Evolutionary conservation across 1,140 invertebrate genomes (phyloP), one percentile per base, ranked within the genome.

Genomic region (Xylocopa sonorina): DNA sequence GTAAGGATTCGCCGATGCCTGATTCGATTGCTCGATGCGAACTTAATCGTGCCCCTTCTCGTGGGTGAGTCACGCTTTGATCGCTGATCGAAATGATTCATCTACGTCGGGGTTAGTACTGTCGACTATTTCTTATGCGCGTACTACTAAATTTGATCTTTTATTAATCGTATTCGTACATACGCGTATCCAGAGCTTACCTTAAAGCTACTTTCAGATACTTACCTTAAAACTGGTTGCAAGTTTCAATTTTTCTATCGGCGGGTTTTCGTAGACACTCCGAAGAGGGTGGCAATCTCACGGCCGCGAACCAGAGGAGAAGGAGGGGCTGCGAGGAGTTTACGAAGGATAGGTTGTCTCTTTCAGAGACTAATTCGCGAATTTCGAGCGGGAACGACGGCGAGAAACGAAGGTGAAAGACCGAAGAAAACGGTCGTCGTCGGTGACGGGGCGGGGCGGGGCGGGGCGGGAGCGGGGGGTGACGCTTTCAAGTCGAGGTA

Each of bases 351-450:
- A 68, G 60, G 48, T 57, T 71, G 83, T 80, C 79, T 66, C 71
- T 62, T 58, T 46, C 74, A 55, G 58, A 74, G 77, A 83, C 69
- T 62, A 74, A 84, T 84, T 84, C 78, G 71, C 72, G 77, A 80
- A 84, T 84, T 73, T 84, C 51, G 58, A n/a, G 55, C 53, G 29
- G 24, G 27, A 24, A 43, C 27, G 57, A 75, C 69, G 71, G 72
- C 32, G 73, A 68, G 60, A 50, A 68, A 77, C 72, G 79, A 75
- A 75, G 62, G 72, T 55, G 72, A 81, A 77, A 77, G 73, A 71
- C 62, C 60, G 80, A 71, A 63, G 62, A 75, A 77, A 71, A 78
- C 79, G 67, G 75, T 57, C 74, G 64, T 27, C 41, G n/a, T 50
- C n/a, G 66, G 16, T 41, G 50, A 53, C 32, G 75, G 62, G 55